Evolutionary conservation across 53 echinoderm and acorn worm species (phyloP).

Genomic region (Astropecten irregularis): DNA sequence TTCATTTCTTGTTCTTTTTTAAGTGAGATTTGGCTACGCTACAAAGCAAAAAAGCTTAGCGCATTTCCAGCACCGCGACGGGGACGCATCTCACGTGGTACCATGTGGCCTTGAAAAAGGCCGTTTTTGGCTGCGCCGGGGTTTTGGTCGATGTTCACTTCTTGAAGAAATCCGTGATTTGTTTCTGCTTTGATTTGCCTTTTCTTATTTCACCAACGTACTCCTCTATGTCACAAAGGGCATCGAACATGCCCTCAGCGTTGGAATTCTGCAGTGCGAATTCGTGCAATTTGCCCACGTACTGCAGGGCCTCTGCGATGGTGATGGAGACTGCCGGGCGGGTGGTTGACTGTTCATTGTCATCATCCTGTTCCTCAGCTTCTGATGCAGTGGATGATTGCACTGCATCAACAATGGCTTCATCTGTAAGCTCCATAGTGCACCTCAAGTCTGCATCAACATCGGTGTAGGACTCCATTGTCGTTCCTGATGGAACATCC

Average conservation of each 20-base stretch:
- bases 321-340: background rate
- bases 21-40: no score
- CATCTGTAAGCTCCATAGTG: background rate
- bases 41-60: no score
- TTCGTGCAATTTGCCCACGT: background rate
- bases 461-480: background rate
- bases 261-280: conserved; percentile 2
- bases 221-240: background rate
- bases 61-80: no score
- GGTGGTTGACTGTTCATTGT: background rate
- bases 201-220: background rate
- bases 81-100: no score
- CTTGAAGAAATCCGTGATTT: background rate
- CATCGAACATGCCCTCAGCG: no score
- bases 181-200: background rate
- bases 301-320: background rate
- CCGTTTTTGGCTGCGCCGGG: no score
- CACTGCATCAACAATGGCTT: background rate
- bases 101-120: no score
- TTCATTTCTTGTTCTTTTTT: no score
- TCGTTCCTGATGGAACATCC: background rate
- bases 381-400: no score
- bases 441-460: background rate
- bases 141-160: no score
- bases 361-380: background rate